Conservation (phyloP, 2,888 invertebrate species). For the Sinodicranocentrus sp. region DNA sequence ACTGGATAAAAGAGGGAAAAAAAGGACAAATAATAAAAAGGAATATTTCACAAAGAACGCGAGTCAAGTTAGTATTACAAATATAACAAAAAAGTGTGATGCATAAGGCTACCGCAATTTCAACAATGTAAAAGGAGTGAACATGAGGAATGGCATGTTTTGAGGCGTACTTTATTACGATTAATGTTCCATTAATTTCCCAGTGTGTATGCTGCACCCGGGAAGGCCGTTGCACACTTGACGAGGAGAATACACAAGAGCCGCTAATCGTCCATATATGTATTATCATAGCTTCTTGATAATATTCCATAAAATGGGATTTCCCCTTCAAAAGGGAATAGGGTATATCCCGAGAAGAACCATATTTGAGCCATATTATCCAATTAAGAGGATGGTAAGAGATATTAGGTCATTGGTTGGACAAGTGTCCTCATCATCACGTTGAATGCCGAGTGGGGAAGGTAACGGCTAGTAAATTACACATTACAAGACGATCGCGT, state of each 20-base stretch:
- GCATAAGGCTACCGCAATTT: too few relatives aligned
- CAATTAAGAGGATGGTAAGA: not conserved
- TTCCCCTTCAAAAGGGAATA: too few relatives aligned
- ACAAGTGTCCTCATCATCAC: not conserved
- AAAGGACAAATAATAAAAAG: not conserved
- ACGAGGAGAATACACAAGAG: not conserved
- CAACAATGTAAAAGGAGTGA: too few relatives aligned
- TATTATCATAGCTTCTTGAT: not conserved
- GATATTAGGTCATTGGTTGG: not conserved
- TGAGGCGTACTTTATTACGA: slow-evolving; percentile 2
- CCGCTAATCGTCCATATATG: not conserved
- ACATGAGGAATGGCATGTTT: too few relatives aligned
- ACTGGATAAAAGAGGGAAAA: not conserved
- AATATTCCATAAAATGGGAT: not conserved
- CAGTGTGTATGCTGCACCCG: not conserved
- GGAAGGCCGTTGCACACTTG: not conserved
- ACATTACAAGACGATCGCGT: not conserved
- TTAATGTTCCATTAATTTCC: slow-evolving; percentile 7
- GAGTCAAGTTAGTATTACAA: too few relatives aligned
- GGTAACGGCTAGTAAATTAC: not conserved
- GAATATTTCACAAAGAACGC: not conserved
- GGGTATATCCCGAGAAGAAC: not conserved
- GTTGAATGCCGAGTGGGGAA: not conserved
- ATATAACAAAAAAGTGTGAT: too few relatives aligned
- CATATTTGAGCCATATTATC: not conserved